These are phyloP conservation scores for Lampris incognitus DNA, from an alignment of 2,113 vertebrate genomes.

Conservation along the genomic window DNA sequence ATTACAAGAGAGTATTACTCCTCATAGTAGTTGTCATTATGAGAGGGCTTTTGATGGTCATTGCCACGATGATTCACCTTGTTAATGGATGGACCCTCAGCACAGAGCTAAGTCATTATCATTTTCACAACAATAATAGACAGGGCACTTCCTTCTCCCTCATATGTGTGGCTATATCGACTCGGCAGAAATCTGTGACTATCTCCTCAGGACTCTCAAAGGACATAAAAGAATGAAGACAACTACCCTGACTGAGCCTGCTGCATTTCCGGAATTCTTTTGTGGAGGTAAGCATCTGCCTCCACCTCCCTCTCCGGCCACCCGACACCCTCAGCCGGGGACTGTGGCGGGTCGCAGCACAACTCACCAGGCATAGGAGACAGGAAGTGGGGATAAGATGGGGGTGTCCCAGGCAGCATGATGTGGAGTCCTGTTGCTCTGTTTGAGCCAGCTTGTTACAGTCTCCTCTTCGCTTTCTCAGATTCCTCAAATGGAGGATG, in stretches of 20 bases:
- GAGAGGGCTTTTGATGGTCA: slow-evolving; percentile 32
- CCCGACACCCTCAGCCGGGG: slow-evolving; percentile 14
- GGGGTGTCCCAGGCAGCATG: background rate
- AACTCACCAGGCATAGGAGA: slow-evolving; percentile 2
- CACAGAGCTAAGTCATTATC: slow-evolving; percentile 50
- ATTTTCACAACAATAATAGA: slow-evolving; percentile 40
- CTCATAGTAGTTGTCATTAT: slow-evolving; percentile 23
- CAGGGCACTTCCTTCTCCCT: slow-evolving; percentile 38
- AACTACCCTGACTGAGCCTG: slow-evolving; percentile 43
- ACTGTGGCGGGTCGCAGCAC: background rate
- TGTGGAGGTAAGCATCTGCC: background rate
- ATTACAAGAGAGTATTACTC: slow-evolving; percentile 30
- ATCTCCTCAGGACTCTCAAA: slow-evolving; percentile 79
- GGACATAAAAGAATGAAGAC: slow-evolving; percentile 62
- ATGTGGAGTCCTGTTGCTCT: slow-evolving; percentile 1
- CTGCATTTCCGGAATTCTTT: background rate
- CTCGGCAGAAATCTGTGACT: slow-evolving; percentile 51
- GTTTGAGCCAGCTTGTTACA: slow-evolving; percentile 16
- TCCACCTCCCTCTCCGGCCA: background rate
- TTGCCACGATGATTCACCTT: slow-evolving; percentile 20
- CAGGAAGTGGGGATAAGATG: background rate
- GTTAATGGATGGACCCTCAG: slow-evolving; percentile 31
- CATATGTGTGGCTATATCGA: slow-evolving; percentile 49
- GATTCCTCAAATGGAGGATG: background rate
- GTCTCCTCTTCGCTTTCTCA: background rate